Base-by-base conservation (phyloP, 2,888 invertebrate genomes). In the Aplocera efformata region DNA sequence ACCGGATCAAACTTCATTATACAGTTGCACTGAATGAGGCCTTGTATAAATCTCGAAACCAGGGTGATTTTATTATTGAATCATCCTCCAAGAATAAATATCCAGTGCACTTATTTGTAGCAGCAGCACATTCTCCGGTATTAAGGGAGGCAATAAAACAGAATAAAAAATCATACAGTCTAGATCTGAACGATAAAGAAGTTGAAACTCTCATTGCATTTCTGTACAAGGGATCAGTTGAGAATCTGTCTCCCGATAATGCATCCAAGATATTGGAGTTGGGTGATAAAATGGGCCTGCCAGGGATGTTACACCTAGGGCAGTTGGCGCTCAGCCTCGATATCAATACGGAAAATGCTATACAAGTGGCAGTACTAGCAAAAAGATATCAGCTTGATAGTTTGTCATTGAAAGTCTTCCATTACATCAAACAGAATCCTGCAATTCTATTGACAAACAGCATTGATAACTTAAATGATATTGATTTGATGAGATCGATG, bases 381-480 rank as follows among this genome's bases (percentile, higher is more conserved):
- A 77, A 80, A 26, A 78, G 71, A 37, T 80, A 76, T 43, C 63
- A 71, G 22, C 47, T 81, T 24, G 53, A 61, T 0, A 53, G 67
- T 13, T 53, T 84, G 6, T 72, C 70, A 33, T 35, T 47, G 1
- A 64, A 52, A 39, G 74, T 75, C 0, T 77, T 77, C 44, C 47
- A 63, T 23, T 86, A 69, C 43, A 78, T 86, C 10, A 72, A 68
- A 42, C 56, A 64, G 7, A 65, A 82, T 50, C 75, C 75, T 1
- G 58, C 67, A 34, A 70, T 81, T 0, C 53, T 81, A 48, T 57
- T 67, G 3, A 74, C 77, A 1, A 67, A 75, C 1, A 70, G 66
- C 1, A 85, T 83, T 79, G 67, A 67, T 23, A 55, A 69, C 21
- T 59, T 85, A n/a, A 59, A 67, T 8, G 77, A 86, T 69, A 65